phyloP scores from a whole-genome alignment of 2,113 vertebrate genomes.

The Syngnathus floridae region DNA sequence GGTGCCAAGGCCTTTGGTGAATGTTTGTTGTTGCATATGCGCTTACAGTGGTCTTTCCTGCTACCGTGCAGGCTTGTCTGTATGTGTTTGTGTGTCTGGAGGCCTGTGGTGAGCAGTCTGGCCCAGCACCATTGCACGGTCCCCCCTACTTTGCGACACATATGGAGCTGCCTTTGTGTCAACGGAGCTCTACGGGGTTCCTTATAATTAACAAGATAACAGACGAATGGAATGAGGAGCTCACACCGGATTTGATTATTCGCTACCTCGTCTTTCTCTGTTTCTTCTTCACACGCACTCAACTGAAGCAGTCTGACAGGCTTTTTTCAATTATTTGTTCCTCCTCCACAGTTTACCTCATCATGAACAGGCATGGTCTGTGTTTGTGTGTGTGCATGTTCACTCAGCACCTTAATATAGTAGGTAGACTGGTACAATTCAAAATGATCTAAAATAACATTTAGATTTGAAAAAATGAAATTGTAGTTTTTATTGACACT shows the following conservation, averaged over 20 bases:
- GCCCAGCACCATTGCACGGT: constrained; percentile 51
- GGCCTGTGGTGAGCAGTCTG: constrained; percentile 58
- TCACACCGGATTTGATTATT: constrained; percentile 34
- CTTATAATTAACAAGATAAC: constrained; percentile 66
- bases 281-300: constrained; percentile 5
- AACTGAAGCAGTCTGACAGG: constrained; percentile 12
- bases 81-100: constrained; percentile 34
- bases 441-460: neutral
- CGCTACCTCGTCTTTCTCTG: constrained; percentile 7
- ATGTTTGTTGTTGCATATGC: constrained; percentile 39
- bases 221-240: constrained; percentile 53
- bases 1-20: constrained; percentile 28
- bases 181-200: constrained; percentile 56
- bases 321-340: neutral
- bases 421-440: neutral
- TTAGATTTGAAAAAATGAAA: neutral
- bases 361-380: neutral
- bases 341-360: neutral
- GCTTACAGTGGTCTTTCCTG: constrained; percentile 46
- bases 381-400: neutral
- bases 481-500: neutral
- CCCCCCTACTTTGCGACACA: constrained; percentile 53
- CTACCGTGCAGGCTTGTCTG: constrained; percentile 43
- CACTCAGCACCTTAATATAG: neutral
- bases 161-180: constrained; percentile 59